phyloP scores from a whole-genome alignment of 37 sponge, comb jelly and placozoan genomes.

The Bolinopsis microptera region DNA sequence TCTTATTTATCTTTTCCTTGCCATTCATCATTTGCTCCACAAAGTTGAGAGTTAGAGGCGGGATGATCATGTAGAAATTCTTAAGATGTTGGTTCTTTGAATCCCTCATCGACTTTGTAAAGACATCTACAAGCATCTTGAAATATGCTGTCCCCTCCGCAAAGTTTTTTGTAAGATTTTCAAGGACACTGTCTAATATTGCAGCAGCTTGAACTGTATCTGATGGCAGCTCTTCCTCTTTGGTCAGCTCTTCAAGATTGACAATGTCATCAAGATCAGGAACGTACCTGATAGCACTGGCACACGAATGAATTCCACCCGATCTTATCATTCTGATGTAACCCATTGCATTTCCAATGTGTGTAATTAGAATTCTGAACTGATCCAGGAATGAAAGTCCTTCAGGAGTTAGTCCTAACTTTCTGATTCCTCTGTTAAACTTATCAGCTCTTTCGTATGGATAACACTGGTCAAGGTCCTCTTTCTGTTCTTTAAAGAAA shows the following conservation, averaged over 20 bases:
- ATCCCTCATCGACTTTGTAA: conserved; percentile 78
- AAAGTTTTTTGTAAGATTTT: conserved; percentile 87
- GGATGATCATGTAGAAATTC: conserved; percentile 95
- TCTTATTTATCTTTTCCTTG: conserved; percentile 94
- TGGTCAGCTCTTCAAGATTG: conserved; percentile 78
- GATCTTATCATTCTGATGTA: conserved; percentile 98
- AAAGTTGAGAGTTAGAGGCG: conserved; percentile 92
- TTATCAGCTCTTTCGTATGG: conserved; percentile 90
- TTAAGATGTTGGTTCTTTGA: conserved; percentile 91
- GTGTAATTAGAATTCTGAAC: conserved; percentile 90
- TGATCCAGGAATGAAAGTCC: conserved; percentile 93
- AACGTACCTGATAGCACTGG: conserved; percentile 94
- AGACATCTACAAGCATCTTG: conserved; percentile 96
- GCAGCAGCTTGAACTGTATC: conserved; percentile 71
- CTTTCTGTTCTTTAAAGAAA: conserved; percentile 82
- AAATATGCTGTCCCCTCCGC: conserved; percentile 97
- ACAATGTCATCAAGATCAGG: conserved; percentile 97
- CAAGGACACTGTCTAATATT: conserved; percentile 82
- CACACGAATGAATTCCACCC: conserved; percentile 93
- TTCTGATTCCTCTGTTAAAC: conserved; percentile 89
- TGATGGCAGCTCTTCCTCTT: conserved; percentile 67
- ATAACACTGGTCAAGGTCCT: conserved; percentile 87
- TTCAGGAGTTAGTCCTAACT: conserved; percentile 86
- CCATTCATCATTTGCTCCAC: conserved; percentile 94
- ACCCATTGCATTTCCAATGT: conserved; percentile 99